phyloP scores from a whole-genome alignment of 1,140 invertebrate genomes.

The Tetramorium parvispinum region DNA sequence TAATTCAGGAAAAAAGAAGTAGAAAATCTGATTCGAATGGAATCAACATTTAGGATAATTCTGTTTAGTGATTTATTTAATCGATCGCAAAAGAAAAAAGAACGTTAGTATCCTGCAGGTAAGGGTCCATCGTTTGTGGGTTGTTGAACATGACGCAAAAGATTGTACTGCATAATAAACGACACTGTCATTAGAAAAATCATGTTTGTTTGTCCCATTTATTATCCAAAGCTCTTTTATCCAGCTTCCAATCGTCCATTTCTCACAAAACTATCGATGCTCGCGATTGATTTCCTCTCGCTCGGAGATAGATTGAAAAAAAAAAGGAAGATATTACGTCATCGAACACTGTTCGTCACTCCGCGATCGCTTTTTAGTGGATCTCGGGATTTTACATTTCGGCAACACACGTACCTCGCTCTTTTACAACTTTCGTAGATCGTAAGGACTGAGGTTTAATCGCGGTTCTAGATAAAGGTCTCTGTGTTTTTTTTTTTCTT shows the following conservation, averaged over 20 bases:
- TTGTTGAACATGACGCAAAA: not conserved
- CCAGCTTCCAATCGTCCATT: conserved; percentile 61
- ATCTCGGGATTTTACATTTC: conserved; percentile 25
- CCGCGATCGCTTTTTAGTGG: conserved; percentile 21
- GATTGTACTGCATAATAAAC: conserved; percentile 64
- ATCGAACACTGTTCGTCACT: conserved; percentile 1
- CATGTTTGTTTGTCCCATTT: conserved; percentile 75
- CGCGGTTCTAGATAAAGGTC: conserved; percentile 56
- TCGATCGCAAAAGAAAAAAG: too few relatives aligned
- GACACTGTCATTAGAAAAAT: conserved; percentile 70
- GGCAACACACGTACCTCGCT: conserved; percentile 32
- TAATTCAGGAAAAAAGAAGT: not conserved
- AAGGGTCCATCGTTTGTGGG: not conserved
- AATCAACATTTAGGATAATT: not conserved
- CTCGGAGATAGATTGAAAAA: conserved; percentile 38
- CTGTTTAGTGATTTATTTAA: not conserved
- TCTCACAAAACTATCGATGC: conserved; percentile 62
- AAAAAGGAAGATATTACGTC: not conserved
- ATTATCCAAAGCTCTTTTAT: conserved; percentile 73
- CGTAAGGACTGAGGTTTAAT: conserved; percentile 56
- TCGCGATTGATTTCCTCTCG: conserved; percentile 36
- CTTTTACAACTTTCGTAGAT: conserved; percentile 60
- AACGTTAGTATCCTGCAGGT: not conserved
- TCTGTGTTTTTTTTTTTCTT: conserved; percentile 20
- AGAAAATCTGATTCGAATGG: not conserved